Percentiles rank a stretch among this genome's conserved stretches.
These are phyloP conservation scores for Myiopsitta monachus DNA, from an alignment of 2,113 vertebrate species.

Conservation along the genomic window DNA sequence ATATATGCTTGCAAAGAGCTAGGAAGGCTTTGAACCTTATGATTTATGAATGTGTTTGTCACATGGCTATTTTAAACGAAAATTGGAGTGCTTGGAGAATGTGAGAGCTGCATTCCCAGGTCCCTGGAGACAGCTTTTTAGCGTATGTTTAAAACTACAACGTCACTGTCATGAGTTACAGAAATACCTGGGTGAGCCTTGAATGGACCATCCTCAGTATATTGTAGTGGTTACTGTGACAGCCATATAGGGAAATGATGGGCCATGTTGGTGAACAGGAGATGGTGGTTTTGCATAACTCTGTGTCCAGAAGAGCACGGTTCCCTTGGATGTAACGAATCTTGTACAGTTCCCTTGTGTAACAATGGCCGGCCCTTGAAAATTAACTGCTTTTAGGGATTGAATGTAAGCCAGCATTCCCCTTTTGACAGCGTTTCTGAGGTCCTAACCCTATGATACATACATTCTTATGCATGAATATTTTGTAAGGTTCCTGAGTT, in stretches of 20 bases:
- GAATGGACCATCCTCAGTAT: neutral
- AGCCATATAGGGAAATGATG: rapidly evolving
- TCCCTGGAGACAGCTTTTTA: neutral
- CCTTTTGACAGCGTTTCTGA: neutral
- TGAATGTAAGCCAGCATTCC: neutral
- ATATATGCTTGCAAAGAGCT: conserved; percentile 6
- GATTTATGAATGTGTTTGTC: neutral
- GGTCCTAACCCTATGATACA: neutral
- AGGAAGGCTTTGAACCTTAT: neutral
- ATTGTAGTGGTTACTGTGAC: neutral
- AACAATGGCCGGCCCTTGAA: neutral
- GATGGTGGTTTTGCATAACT: neutral
- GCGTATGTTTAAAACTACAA: neutral
- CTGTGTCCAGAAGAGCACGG: neutral
- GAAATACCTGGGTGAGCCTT: neutral
- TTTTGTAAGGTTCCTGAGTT: neutral
- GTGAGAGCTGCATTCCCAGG: neutral
- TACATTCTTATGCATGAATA: neutral
- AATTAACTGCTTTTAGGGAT: neutral
- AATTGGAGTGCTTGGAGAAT: neutral
- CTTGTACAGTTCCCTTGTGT: neutral
- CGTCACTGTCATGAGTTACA: neutral
- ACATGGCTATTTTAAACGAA: neutral
- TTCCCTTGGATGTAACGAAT: rapidly evolving
- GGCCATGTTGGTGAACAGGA: neutral